Percentiles rank a stretch among this genome's conserved stretches.
Conservation (phyloP, 2,888 invertebrate genomes). For the Epicampocera succincta region DNA sequence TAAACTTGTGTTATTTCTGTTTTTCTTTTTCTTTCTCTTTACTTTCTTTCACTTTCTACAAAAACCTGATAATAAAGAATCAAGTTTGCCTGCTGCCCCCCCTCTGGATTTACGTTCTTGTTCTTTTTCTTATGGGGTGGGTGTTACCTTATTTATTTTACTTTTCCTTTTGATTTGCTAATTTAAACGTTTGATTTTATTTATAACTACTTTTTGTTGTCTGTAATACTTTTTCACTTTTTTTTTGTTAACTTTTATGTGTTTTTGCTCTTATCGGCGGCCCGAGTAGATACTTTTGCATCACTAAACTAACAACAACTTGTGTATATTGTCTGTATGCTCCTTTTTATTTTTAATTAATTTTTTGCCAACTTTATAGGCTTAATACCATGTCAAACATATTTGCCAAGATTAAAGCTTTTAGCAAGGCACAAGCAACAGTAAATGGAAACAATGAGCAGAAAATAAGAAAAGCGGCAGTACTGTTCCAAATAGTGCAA, state of each 20-base stretch:
- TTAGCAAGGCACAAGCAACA: no score
- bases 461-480: background rate
- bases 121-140: slow-evolving; percentile 80
- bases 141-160: slow-evolving; percentile 62
- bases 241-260: slow-evolving; percentile 30
- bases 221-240: slow-evolving; percentile 1
- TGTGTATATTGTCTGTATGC: slow-evolving; percentile 33
- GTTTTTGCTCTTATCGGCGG: no score
- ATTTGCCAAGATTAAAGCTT: background rate
- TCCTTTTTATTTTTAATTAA: slow-evolving; percentile 54
- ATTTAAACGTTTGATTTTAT: slow-evolving; percentile 38
- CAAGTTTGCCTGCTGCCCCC: slow-evolving; percentile 71
- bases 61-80: slow-evolving; percentile 66
- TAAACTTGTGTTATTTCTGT: slow-evolving; percentile 23
- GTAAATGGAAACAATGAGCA: no score
- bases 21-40: slow-evolving; percentile 57
- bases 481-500: slow-evolving; percentile 3
- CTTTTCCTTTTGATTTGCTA: slow-evolving; percentile 47
- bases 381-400: slow-evolving; percentile 30
- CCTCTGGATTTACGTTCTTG: slow-evolving; percentile 79
- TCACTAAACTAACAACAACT: slow-evolving; percentile 39
- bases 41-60: slow-evolving; percentile 51
- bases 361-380: slow-evolving; percentile 13
- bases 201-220: slow-evolving; percentile 30
- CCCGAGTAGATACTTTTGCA: slow-evolving; percentile 37